Evolutionary conservation across 1,140 invertebrate genomes (phyloP).

Genomic region (Melipona quadrifasciata): DNA sequence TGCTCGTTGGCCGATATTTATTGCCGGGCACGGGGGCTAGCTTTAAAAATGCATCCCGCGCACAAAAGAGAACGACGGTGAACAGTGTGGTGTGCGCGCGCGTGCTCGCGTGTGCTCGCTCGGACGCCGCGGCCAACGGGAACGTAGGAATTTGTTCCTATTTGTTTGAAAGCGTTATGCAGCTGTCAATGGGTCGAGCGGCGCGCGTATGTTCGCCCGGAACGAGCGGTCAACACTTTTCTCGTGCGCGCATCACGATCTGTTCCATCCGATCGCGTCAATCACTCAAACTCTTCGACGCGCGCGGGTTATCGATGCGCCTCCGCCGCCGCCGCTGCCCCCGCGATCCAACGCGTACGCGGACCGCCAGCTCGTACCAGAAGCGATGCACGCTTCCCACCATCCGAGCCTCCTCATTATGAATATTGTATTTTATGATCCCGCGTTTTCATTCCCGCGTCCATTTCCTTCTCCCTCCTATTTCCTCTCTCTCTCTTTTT

Average conservation of each 20-base stretch:
- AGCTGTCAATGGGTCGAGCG: conserved; percentile 66
- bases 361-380: not conserved
- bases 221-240: conserved; percentile 71
- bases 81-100: not conserved
- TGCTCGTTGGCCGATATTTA: conserved; percentile 60
- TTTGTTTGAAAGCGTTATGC: conserved; percentile 71
- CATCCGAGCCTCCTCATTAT: conserved; percentile 67
- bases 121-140: not conserved
- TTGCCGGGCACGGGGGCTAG: conserved; percentile 54
- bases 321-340: conserved; percentile 35
- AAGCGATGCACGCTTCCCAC: conserved; percentile 19
- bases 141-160: conserved; percentile 67
- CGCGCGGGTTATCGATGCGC: conserved; percentile 65
- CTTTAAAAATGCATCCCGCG: conserved; percentile 65
- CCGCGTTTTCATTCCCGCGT: conserved; percentile 8
- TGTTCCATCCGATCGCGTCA: conserved; percentile 72
- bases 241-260: conserved; percentile 66
- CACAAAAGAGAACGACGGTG: conserved; percentile 43
- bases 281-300: conserved; percentile 73
- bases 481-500: not conserved
- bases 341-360: conserved; percentile 28
- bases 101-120: not conserved
- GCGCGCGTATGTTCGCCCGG: conserved; percentile 62
- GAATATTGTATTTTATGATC: conserved; percentile 74
- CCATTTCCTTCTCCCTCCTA: no score